Conservation (phyloP, 2,797 vertebrate genomes). For the Rhinoraja longicauda region DNA sequence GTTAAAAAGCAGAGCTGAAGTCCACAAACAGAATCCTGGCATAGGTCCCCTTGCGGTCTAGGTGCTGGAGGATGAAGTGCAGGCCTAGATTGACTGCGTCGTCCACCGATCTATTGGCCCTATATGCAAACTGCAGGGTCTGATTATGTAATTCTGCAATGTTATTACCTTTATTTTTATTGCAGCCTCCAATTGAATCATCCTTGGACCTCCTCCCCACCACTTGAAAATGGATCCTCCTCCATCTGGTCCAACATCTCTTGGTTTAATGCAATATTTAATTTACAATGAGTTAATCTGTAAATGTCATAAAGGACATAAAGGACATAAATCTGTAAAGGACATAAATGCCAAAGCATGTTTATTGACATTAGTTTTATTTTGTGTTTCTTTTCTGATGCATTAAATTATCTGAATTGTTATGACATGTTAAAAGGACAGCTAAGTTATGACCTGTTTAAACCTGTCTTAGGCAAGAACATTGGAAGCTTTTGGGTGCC, state of each 20-base stretch:
- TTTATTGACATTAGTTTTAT: neutral
- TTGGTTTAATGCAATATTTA: neutral
- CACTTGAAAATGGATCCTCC: too few species aligned
- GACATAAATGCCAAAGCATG: neutral
- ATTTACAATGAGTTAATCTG: too few species aligned
- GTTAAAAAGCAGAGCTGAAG: too few species aligned
- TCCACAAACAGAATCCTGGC: too few species aligned
- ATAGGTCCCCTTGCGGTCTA: too few species aligned
- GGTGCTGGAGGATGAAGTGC: too few species aligned
- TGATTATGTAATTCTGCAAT: too few species aligned
- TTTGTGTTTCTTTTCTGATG: neutral
- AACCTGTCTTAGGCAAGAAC: conserved; percentile 67
- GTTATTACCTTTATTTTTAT: neutral
- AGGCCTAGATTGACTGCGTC: too few species aligned
- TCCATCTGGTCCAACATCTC: neutral
- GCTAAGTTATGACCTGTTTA: neutral
- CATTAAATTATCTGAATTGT: neutral
- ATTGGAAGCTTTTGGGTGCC: conserved; percentile 86
- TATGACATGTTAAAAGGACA: neutral
- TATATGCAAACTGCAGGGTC: too few species aligned
- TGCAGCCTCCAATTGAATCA: neutral
- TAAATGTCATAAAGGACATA: neutral
- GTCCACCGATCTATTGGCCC: too few species aligned
- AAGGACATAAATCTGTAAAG: neutral
- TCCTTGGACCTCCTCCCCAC: too few species aligned